Base-by-base conservation (phyloP, 1,140 invertebrate genomes). In the Leptestheria dahalacensis region DNA sequence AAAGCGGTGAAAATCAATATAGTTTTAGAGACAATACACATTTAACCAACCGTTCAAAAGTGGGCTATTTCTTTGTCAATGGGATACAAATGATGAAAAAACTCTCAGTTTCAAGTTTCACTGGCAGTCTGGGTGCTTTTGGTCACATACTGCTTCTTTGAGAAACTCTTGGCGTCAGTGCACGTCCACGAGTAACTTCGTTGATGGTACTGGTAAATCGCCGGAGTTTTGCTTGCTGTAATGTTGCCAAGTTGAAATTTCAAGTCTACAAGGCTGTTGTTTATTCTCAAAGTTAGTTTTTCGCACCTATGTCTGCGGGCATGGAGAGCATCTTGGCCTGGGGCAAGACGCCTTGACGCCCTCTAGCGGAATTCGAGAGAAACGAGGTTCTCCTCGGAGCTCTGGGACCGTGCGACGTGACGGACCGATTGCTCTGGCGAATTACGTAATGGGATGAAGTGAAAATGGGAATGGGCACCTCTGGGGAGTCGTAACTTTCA, bases 381-480 rank as follows among this genome's bases (percentile, higher is more conserved):
- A 41, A 41, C 33, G 33, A 41, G 15, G 15, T 41, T 41, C 15
- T 15, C 33, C 6, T 41, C 15, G 33, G 15, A n/a, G n/a, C n/a
- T n/a, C n/a, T n/a, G n/a, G n/a, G n/a, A n/a, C n/a, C n/a, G n/a
- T n/a, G n/a, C n/a, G n/a, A n/a, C n/a, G n/a, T n/a, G 6, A 41
- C 33, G 25, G 53, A 55, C 2, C 53, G 53, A 41, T 20, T 55
- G n/a, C 53, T 55, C 33, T 28, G 23, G 20, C 26, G 26, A 1
- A 55, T 55, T 1, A 33, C 21, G 15, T 55, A 55, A 29, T 55
- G 53, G 11, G 53, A 55, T 3, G 53, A 55, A 11, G 53, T 55
- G 26, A 55, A 55, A 33, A 55, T 55, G 12, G 53, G 53, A 55
- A 55, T 55, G 11, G 53, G 53, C n/a, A 55, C 33, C 9, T 55